phyloP scores from a whole-genome alignment of 2,797 vertebrate species.

The Acrossocheilus fasciatus region DNA sequence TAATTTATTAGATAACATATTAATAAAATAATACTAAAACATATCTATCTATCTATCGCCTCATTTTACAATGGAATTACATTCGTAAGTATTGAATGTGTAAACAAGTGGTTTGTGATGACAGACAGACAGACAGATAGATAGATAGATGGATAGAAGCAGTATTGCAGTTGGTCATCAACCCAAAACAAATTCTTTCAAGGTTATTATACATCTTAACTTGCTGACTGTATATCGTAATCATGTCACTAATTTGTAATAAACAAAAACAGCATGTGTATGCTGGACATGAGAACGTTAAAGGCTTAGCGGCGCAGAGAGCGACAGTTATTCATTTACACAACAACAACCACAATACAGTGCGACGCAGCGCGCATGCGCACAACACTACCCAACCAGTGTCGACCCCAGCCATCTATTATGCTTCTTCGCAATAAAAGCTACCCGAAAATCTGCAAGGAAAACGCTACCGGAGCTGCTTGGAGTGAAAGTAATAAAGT shows the following conservation, averaged over 20 bases:
- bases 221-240: neutral
- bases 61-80: neutral
- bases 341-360: constrained; percentile 61
- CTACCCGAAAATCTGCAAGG: constrained; percentile 82
- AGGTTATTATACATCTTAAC: neutral
- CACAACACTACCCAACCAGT: constrained; percentile 61
- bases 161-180: neutral
- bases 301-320: neutral
- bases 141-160: neutral
- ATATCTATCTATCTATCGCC: neutral
- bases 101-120: no score
- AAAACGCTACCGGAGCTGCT: constrained; percentile 82
- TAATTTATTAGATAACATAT: no score
- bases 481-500: constrained; percentile 84
- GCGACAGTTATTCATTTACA: constrained; percentile 29
- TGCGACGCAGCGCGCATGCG: constrained; percentile 60
- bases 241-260: neutral
- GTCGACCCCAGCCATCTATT: constrained; percentile 82
- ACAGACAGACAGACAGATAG: neutral
- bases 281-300: neutral
- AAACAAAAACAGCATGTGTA: neutral
- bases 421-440: constrained; percentile 93
- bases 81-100: neutral
- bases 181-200: neutral
- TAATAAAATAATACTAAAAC: no score